These are phyloP conservation scores for Megathymus violae DNA, from an alignment of 1,140 invertebrate genomes.

Conservation along the genomic window DNA sequence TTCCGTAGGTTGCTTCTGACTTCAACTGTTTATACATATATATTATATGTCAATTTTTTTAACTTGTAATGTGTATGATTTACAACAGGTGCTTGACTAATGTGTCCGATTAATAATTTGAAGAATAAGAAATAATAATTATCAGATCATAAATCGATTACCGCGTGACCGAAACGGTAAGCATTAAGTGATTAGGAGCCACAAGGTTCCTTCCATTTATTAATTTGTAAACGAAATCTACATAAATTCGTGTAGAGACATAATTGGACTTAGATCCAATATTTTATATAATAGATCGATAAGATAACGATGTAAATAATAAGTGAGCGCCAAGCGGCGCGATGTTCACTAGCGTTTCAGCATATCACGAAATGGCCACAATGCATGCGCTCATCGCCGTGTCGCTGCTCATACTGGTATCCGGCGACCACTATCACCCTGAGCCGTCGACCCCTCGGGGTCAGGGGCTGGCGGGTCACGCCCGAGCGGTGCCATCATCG, in stretches of 20 bases:
- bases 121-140: too few species aligned
- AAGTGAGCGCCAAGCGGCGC: neutral
- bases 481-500: neutral
- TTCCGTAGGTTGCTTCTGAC: too few species aligned
- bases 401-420: constrained; percentile 10
- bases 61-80: too few species aligned
- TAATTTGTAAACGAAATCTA: neutral
- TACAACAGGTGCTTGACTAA: too few species aligned
- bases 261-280: neutral
- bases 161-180: neutral
- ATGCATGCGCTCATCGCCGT: neutral
- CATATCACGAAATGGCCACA: neutral
- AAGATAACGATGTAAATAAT: constrained; percentile 13
- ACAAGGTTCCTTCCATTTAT: constrained; percentile 10
- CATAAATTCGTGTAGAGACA: neutral
- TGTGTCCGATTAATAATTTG: too few species aligned
- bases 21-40: too few species aligned
- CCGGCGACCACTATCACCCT: constrained; percentile 48
- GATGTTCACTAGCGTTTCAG: constrained; percentile 3
- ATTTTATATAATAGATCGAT: constrained; percentile 6
- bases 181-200: constrained; percentile 13
- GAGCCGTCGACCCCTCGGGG: neutral
- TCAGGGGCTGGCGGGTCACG: too few species aligned
- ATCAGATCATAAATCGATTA: neutral
- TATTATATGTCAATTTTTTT: too few species aligned